Base-by-base conservation (phyloP, 1,140 invertebrate genomes). In the Sminthurinus signatus region DNA sequence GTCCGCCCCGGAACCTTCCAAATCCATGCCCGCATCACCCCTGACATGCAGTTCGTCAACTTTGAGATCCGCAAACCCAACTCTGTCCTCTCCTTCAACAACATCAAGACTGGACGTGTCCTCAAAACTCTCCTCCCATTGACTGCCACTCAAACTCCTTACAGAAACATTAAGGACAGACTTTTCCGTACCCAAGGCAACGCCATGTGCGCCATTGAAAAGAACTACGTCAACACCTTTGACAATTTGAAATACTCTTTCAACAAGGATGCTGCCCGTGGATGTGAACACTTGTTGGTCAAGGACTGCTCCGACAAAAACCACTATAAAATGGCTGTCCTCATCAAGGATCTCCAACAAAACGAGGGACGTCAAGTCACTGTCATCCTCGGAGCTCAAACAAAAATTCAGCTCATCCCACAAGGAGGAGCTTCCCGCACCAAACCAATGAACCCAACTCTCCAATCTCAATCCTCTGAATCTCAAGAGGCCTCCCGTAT, bases 281-380 rank as follows among this genome's bases (percentile, higher is more conserved):
- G 62, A 4, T 71, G 70, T 31, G 31, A 62, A 17, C 60, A 62
- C 39, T 25, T 71, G 28, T 56, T 71, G 55, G 50, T 63, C 51
- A 52, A 64, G 36, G 65, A 71, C 19, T 67, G 69, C 44, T 61
- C 69, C 19, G 63, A n/a, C n/a, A n/a, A n/a, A n/a, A n/a, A n/a
- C n/a, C n/a, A n/a, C n/a, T n/a, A n/a, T n/a, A n/a, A n/a, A 27
- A 29, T 57, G 31, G 17, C 27, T 25, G 25, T 46, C 43, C 44
- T 36, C 44, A 19, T n/a, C 43, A 21, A 64, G 36, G 46, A 71
- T 39, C 23, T 69, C 15, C 55, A 60, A 27, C 59, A 60, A 21
- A 61, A 64, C 31, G n/a, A 39, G 4, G 21, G 48, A 25, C 60
- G 29, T 14, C 36, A 29, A 0, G 42, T 71, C 21, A 55, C 44